Evolutionary conservation across 1,140 invertebrate genomes (phyloP).

Genomic region (Mizuhopecten yessoensis): DNA sequence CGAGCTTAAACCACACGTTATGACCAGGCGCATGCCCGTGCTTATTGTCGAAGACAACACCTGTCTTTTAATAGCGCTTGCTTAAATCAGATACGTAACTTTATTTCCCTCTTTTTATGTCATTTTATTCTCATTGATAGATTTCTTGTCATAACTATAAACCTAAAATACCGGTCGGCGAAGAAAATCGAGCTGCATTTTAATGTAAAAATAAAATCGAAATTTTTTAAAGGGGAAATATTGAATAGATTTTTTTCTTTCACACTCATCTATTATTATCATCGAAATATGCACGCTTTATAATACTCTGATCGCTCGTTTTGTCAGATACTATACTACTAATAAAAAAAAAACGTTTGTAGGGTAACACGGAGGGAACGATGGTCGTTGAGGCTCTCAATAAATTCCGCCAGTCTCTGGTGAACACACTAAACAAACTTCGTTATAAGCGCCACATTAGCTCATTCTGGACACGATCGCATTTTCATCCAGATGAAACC

Average conservation of each 20-base stretch:
- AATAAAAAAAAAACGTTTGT: too few species aligned
- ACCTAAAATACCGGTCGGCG: background rate
- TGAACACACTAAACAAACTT: too few species aligned
- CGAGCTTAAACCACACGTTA: background rate
- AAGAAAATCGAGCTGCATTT: background rate
- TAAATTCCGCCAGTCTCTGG: too few species aligned
- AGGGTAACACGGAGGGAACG: too few species aligned
- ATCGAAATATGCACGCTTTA: background rate
- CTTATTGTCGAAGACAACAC: background rate
- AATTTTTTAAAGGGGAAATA: background rate
- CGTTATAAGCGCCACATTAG: too few species aligned
- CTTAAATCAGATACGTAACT: conserved; percentile 6
- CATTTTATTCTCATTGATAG: background rate
- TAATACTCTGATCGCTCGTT: too few species aligned
- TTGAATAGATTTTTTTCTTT: background rate
- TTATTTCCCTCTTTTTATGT: conserved; percentile 18
- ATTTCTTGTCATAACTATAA: conserved; percentile 29
- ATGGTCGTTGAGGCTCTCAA: too few species aligned
- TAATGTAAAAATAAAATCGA: background rate
- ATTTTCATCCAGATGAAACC: too few species aligned
- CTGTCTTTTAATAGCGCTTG: background rate
- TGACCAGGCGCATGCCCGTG: background rate
- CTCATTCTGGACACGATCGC: too few species aligned
- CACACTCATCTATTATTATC: background rate
- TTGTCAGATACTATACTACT: too few species aligned